Evolutionary conservation across 1,140 invertebrate genomes (phyloP), one percentile per base, ranked within the genome.

Genomic region (Drosophila paulistorum): DNA sequence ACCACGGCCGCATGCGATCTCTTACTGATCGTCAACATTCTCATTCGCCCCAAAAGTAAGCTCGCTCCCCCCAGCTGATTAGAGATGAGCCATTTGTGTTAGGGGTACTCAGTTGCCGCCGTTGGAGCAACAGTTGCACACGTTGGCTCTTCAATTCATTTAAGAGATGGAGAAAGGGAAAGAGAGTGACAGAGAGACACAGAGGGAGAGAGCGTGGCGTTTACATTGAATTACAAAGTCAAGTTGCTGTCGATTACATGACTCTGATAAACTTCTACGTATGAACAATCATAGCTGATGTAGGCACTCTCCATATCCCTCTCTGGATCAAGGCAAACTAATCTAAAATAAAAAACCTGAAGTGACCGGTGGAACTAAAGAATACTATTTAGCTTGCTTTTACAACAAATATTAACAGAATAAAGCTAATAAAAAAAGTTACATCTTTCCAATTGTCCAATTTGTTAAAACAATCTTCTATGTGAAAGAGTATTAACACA

Each of bases 1-100:
- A 77, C 83, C 67, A 35, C 79, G 79, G 71, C 79, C 83, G 83
- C 77, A 74, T 86, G 67, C 68, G 77, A 83, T 87, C 74, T 82
- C 71, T 55, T 71, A 84, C 77, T 78, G 81, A 84, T 84, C 45
- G 14, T 10, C 1, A 9, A 2, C 17, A 48, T 48, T 17, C 45
- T 17, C 45, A 48, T 48, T 48, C 13, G 14, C 7, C 14, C 45
- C 14, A 48, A 30, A 30, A 48, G 45, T 20, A 7, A 48, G 45
- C 45, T 48, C 73, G 72, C 60, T 72, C 42, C 64, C 62, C 62
- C 62, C 65, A 39, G 48, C 23, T 51, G 45, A 51, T 51, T 51
- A 51, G 45, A 51, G 45, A 51, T 23, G 45, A 51, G 45, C 45
- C 45, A 23, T 51, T 51, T 51, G 10, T 51, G 17, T 51, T 51